These are phyloP conservation scores for Lepidiolamprologus cunningtoni DNA, from an alignment of 2,113 vertebrate species.

Conservation along the genomic window DNA sequence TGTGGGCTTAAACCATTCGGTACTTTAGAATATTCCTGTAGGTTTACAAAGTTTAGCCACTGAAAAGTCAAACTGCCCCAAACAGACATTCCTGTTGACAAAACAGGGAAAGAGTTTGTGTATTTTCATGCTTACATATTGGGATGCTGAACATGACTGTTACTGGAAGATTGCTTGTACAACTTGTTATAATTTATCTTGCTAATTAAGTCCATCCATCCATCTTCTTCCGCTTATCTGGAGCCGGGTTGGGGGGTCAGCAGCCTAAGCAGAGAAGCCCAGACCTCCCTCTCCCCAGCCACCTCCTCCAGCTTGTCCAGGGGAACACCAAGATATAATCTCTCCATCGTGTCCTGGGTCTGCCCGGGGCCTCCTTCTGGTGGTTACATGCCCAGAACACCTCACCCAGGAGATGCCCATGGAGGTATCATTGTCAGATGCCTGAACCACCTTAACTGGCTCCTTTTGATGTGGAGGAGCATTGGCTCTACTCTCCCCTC, in stretches of 20 bases:
- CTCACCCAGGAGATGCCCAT: not conserved
- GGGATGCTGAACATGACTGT: not conserved
- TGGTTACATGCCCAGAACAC: not conserved
- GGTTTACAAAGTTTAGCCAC: not conserved
- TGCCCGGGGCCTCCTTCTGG: not conserved
- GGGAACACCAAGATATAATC: not conserved
- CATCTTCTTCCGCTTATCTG: not conserved
- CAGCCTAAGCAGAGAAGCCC: not conserved
- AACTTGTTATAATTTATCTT: not conserved
- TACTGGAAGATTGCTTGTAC: not conserved
- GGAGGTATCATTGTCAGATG: not conserved
- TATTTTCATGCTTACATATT: not conserved
- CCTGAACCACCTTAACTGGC: not conserved
- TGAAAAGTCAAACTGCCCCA: not conserved
- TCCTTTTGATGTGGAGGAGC: not conserved
- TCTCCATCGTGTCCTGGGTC: not conserved
- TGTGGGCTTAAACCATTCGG: not conserved
- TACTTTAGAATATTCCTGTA: not conserved
- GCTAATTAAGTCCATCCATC: not conserved
- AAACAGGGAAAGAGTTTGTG: not conserved
- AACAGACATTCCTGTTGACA: not conserved
- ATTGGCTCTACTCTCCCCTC: not conserved
- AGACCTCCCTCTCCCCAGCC: not conserved
- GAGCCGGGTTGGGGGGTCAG: not conserved
- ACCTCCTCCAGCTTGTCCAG: not conserved